Conservation (phyloP, 2,888 invertebrate genomes). For the Drosophila monieri region DNA sequence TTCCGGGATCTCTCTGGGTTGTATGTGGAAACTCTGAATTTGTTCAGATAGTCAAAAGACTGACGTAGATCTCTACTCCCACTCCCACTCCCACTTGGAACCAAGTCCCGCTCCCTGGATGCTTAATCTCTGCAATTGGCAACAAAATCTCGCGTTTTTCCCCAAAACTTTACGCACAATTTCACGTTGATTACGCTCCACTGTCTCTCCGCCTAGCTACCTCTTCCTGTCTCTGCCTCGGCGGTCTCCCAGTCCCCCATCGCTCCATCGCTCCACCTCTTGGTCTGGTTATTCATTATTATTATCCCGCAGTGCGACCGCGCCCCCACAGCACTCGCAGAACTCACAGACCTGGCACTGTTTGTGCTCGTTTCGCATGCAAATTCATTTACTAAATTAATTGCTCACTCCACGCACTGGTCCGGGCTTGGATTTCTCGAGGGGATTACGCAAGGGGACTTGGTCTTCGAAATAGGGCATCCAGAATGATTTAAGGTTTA, state of each 20-base stretch:
- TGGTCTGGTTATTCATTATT: slow-evolving; percentile 17
- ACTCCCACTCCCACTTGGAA: not conserved
- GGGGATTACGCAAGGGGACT: slow-evolving; percentile 3
- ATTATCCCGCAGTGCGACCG: slow-evolving; percentile 16
- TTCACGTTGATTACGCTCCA: slow-evolving; percentile 55
- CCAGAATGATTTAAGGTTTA: not conserved
- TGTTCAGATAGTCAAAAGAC: not conserved
- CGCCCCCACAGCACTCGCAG: slow-evolving; percentile 23
- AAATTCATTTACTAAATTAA: slow-evolving; percentile 79
- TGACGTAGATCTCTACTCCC: not conserved
- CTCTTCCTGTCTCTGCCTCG: slow-evolving; percentile 15
- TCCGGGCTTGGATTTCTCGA: slow-evolving; percentile 40
- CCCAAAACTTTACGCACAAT: slow-evolving; percentile 60
- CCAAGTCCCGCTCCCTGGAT: not conserved
- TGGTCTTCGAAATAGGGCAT: not conserved
- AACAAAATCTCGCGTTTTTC: slow-evolving; percentile 16
- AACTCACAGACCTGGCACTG: slow-evolving; percentile 26
- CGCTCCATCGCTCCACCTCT: slow-evolving; percentile 20
- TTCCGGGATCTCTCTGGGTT: not conserved
- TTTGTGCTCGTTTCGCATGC: slow-evolving; percentile 73
- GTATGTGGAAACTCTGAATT: not conserved
- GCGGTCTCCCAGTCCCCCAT: not conserved
- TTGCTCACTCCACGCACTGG: slow-evolving; percentile 68
- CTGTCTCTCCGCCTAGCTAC: not conserved
- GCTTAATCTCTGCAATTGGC: slow-evolving; percentile 4